Evolutionary conservation across 2,888 invertebrate species (phyloP).

Genomic region (Cephus pulcher): DNA sequence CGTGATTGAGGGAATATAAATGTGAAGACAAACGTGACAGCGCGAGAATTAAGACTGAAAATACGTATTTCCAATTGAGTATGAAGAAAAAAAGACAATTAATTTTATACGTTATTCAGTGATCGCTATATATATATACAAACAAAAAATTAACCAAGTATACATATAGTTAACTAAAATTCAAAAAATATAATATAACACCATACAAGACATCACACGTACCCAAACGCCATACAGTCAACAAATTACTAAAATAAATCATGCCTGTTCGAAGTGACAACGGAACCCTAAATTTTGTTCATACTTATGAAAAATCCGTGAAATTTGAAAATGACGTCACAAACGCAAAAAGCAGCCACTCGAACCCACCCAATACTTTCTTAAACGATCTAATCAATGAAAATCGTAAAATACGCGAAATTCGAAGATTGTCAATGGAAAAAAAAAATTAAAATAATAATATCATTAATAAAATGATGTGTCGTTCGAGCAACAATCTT

Average conservation of each 20-base stretch:
- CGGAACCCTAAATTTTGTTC: background rate
- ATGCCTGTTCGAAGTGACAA: background rate
- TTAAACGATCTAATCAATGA: too few relatives aligned
- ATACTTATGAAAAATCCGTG: background rate
- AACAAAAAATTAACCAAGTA: background rate
- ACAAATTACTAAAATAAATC: background rate
- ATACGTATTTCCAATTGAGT: background rate
- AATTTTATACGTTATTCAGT: too few relatives aligned
- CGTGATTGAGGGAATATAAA: background rate
- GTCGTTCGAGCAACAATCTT: conserved; percentile 66
- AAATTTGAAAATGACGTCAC: background rate
- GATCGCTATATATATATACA: background rate
- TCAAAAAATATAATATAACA: background rate
- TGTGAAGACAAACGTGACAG: background rate
- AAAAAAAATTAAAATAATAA: too few relatives aligned
- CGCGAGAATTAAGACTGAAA: background rate
- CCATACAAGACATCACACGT: background rate
- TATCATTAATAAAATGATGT: background rate
- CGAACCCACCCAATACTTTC: too few relatives aligned
- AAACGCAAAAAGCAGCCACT: background rate
- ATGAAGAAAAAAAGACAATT: background rate
- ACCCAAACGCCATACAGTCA: background rate
- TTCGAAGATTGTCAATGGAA: too few relatives aligned
- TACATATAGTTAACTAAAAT: background rate
- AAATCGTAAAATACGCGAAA: too few relatives aligned